phyloP scores from a whole-genome alignment of 2,797 vertebrate species.

The Avahi laniger region DNA sequence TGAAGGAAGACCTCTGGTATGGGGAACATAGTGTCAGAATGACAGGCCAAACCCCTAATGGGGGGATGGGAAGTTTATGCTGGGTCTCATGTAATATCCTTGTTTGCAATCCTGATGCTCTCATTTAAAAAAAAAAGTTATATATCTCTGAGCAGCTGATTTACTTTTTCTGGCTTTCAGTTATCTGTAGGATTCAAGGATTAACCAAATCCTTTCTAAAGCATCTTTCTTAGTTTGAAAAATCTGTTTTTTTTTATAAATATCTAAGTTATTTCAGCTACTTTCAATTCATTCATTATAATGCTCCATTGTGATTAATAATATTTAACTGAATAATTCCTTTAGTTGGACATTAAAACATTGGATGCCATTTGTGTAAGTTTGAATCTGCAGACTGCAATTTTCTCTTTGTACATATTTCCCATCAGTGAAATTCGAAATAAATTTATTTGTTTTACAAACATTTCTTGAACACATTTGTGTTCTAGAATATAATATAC shows the following conservation, averaged over 20 bases:
- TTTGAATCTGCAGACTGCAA: not conserved
- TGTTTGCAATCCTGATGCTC: not conserved
- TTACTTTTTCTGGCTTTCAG: not conserved
- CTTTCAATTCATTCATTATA: not conserved
- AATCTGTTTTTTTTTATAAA: not conserved
- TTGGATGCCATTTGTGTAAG: not conserved
- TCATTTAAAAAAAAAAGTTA: not conserved
- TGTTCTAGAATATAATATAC: not conserved
- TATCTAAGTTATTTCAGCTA: not conserved
- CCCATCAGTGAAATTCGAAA: not conserved
- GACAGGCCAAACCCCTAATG: not conserved
- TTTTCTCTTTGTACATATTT: not conserved
- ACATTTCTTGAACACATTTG: not conserved
- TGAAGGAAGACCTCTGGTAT: not conserved
- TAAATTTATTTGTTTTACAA: slow-evolving; percentile 1
- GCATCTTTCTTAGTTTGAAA: slow-evolving; percentile 37
- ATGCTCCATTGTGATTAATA: slow-evolving; percentile 7
- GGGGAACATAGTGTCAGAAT: not conserved
- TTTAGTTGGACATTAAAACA: slow-evolving; percentile 26
- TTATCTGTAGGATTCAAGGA: slow-evolving; percentile 14
- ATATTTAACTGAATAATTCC: slow-evolving; percentile 7
- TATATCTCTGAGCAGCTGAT: not conserved
- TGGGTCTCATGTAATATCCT: not conserved
- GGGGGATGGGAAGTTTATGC: not conserved
- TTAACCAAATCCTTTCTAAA: slow-evolving; percentile 19